These are phyloP conservation scores for Tinea pellionella DNA, from an alignment of 2,888 invertebrate genomes.

Conservation along the genomic window DNA sequence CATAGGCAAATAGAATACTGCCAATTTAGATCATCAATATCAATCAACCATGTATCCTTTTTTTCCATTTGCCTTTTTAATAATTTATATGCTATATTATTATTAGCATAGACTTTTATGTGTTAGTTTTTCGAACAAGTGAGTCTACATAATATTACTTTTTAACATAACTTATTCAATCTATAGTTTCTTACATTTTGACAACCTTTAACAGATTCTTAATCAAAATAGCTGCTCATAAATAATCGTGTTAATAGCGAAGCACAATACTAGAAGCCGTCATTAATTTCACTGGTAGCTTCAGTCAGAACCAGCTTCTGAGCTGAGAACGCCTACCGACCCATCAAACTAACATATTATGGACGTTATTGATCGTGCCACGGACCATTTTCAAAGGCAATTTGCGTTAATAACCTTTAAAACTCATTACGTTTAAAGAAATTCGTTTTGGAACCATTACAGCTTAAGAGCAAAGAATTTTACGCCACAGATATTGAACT, in stretches of 20 bases:
- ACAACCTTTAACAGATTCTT: not conserved
- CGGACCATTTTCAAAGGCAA: constrained; percentile 39
- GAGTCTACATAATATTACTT: no score
- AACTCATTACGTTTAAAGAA: constrained; percentile 49
- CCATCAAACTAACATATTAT: constrained; percentile 45
- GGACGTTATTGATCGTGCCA: constrained; percentile 38
- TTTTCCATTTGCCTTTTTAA: not conserved
- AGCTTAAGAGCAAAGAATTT: not conserved
- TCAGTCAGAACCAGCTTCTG: constrained; percentile 24
- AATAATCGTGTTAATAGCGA: constrained; percentile 47
- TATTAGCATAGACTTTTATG: no score
- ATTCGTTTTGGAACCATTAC: constrained; percentile 24
- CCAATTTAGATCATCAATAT: not conserved
- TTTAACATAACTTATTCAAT: not conserved
- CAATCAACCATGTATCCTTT: not conserved
- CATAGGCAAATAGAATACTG: not conserved
- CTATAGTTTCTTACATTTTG: not conserved
- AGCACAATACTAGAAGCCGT: constrained; percentile 42
- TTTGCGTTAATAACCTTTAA: constrained; percentile 60
- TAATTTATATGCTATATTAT: not conserved
- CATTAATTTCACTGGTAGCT: constrained; percentile 31
- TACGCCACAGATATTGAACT: not conserved
- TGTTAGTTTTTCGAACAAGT: no score
- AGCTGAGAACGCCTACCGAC: constrained; percentile 26
- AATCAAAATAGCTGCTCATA: constrained; percentile 26